Percentiles rank a stretch among this genome's conserved stretches.
phyloP scores from a whole-genome alignment of 2,888 invertebrate species.

The Monoplex corrugatus region DNA sequence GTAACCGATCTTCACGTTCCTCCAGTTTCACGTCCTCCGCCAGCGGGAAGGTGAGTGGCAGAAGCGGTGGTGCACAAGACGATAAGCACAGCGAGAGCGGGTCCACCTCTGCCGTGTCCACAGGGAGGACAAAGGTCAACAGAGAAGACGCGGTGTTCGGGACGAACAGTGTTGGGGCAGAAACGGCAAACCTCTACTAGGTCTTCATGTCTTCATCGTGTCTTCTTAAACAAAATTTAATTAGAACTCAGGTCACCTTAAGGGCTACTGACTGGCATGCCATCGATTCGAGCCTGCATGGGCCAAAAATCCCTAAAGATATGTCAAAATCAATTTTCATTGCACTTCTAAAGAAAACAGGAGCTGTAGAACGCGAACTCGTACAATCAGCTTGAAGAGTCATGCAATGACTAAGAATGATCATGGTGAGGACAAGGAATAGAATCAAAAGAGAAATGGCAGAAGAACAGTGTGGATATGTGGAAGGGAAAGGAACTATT shows the following conservation, averaged over 20 bases:
- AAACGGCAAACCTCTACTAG: conserved; percentile 18
- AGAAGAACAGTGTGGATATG: too few relatives aligned
- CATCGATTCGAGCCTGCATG: background rate
- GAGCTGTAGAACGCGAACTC: background rate
- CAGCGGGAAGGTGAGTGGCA: background rate
- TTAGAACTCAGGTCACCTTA: too few relatives aligned
- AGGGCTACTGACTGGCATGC: background rate
- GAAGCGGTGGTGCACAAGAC: too few relatives aligned
- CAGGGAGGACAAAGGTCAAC: background rate
- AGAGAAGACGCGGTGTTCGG: conserved; percentile 21
- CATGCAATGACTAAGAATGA: too few relatives aligned
- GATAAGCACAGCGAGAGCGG: background rate
- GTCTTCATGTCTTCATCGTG: background rate
- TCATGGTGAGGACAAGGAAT: too few relatives aligned
- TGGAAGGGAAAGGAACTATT: too few relatives aligned
- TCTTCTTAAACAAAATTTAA: too few relatives aligned
- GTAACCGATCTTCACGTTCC: background rate
- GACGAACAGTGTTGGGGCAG: background rate
- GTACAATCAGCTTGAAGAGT: too few relatives aligned
- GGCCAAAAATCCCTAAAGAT: background rate
- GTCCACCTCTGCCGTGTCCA: background rate
- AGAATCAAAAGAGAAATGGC: too few relatives aligned
- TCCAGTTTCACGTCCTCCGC: background rate
- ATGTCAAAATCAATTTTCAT: background rate
- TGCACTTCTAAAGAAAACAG: background rate